Evolutionary conservation across 2,113 vertebrate genomes (phyloP), one percentile per base, ranked within the genome.

Genomic region (Cebus imitator): DNA sequence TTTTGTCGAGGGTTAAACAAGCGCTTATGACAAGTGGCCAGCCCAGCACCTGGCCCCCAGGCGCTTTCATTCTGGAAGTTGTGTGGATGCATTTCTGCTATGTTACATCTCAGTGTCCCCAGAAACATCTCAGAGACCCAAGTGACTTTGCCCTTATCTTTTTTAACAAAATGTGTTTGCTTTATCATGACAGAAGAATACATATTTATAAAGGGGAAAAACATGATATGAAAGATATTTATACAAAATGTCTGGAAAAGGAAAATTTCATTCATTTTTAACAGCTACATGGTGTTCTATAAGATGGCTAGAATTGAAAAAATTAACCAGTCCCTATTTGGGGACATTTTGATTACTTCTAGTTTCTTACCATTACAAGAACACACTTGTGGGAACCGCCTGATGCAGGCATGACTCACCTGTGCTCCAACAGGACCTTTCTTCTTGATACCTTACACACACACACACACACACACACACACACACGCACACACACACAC

Each of bases 211-310:
- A 81, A 73, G 50, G 14, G 50, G 10, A 43, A 87, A 66, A 23
- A 27, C 13, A 43, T 2, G 55, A 6, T 32, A 64, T 18, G 45
- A n/a, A 79, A 68, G n/a, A 35, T 13, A 57, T 45, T 87, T 32
- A 37, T 27, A 20, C 2, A 17, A 87, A 52, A 52, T 81, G 37
- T 70, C 61, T 58, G 48, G 70, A 40, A 35, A 87, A 87, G 18
- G 21, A 66, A 92, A 75, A 57, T 21, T 50, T 73, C 12, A 6
- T 16, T 21, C 78, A 40, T 95, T 55, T 30, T 52, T 8, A 37
- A 11, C 3, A 40, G 43, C 14, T 11, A 7, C 2, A 8, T 20
- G 21, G 20, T 3, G 0, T 17, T 32, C 30, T 35, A 2, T 17
- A 20, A 48, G 14, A 37, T 57, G 20, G 2, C 27, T 27, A 16